Base-by-base conservation (phyloP, 2,888 invertebrate genomes). In the Patella pellucida region DNA sequence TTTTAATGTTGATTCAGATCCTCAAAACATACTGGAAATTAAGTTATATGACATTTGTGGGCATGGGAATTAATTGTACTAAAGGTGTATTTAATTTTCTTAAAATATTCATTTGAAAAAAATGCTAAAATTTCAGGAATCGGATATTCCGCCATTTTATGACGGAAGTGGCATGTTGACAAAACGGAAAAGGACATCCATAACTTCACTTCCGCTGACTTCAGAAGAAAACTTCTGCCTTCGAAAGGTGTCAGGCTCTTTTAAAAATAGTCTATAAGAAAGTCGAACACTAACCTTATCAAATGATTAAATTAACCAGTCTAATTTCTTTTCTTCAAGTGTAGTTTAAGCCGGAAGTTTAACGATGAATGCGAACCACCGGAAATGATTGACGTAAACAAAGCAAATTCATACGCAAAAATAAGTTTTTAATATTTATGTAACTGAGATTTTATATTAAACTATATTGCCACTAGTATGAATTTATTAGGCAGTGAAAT, bases 101-200 rank as follows among this genome's bases (percentile, higher is more conserved):
- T 41, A 41, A 41, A 41, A 41, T 41, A 41, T 41, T 7, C 41
- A 41, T 41, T 41, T 41, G 41, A 41, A 41, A 7, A 27, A 41
- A 41, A 41, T 41, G 41, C 41, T 41, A 9, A 41, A 41, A 41
- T 41, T 41, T 41, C 41, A 54, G 71, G 51, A 71, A 71, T 51
- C 50, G 52, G 62, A 23, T 54, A 56, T 62, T 62, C 62, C 62
- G 62, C 62, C 62, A 62, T 62, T 23, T 62, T 62, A 23, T 62
- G 80, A 78, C 84, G 84, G 84, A 84, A 84, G 84, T 84, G 73
- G 81, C 82, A 79, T 78, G 79, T 79, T 78, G 74, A 76, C 73
- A 79, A 78, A 82, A 79, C 80, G 82, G 80, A 80, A 82, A 79
- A 77, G 77, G 78, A 71, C 70, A 62, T 75, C 72, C 56, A 67